Evolutionary conservation across 1,140 invertebrate species (phyloP).

Genomic region (Diachasmimorpha longicaudata): DNA sequence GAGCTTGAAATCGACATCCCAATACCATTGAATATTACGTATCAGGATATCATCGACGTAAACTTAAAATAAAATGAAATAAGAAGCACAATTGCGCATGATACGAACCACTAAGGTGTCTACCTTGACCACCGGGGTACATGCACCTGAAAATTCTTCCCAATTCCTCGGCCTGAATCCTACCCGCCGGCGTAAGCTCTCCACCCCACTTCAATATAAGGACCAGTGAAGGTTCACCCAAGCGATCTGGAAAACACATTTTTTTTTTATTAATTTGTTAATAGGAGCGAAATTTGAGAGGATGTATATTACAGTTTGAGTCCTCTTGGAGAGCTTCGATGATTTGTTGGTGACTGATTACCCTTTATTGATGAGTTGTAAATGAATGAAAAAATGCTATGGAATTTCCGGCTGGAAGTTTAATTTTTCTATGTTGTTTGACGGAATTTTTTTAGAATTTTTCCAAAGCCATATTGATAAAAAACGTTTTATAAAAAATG

Average conservation of each 20-base stretch:
- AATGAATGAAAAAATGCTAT: neutral
- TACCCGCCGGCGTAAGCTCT: constrained; percentile 96
- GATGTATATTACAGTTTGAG: neutral
- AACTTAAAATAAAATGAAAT: constrained; percentile 21
- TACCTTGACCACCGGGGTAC: constrained; percentile 92
- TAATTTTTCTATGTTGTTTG: too few relatives aligned
- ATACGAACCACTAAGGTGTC: constrained; percentile 76
- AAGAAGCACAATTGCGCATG: constrained; percentile 58
- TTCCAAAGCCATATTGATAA: too few relatives aligned
- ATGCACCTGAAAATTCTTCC: constrained; percentile 98
- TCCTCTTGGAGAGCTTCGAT: neutral
- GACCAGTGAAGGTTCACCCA: constrained; percentile 87
- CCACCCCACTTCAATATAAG: constrained; percentile 99
- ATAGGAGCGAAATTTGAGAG: neutral
- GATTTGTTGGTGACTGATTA: neutral
- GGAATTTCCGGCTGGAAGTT: too few relatives aligned
- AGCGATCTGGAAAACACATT: constrained; percentile 68
- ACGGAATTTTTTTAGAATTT: too few relatives aligned
- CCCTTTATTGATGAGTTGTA: too few relatives aligned
- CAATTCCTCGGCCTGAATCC: constrained; percentile 96
- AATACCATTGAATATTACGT: neutral
- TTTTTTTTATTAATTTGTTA: neutral
- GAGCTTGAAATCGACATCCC: neutral
- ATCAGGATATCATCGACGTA: too few relatives aligned
- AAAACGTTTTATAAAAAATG: too few relatives aligned